These are phyloP conservation scores for Botrylloides violaceus DNA, from an alignment of 23 tunicate genomes.

Conservation along the genomic window DNA sequence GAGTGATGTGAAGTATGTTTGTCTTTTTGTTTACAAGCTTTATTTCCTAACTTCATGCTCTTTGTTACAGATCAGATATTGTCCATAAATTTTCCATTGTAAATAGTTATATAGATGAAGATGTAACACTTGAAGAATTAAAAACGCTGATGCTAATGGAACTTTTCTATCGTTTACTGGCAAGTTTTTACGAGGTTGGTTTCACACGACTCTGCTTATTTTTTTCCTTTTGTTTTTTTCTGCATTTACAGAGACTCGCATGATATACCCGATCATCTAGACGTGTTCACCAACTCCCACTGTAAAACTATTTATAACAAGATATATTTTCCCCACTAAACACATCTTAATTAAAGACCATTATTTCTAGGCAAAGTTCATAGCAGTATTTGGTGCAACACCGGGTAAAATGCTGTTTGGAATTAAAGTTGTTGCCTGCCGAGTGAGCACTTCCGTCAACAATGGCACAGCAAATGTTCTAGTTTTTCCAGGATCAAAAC, in stretches of 20 bases:
- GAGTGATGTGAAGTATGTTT: background rate
- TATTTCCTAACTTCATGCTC: background rate
- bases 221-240: too few relatives aligned
- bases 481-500: conserved; percentile 27
- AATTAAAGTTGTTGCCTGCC: conserved; percentile 28
- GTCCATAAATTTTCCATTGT: background rate
- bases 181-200: conserved; percentile 40
- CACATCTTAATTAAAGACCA: too few relatives aligned
- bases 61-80: background rate
- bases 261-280: too few relatives aligned
- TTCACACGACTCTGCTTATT: too few relatives aligned
- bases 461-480: conserved; percentile 1
- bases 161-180: conserved; percentile 23
- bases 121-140: conserved; percentile 22
- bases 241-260: too few relatives aligned
- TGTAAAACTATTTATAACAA: too few relatives aligned
- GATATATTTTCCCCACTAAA: too few relatives aligned
- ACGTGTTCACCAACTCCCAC: too few relatives aligned
- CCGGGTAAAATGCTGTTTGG: conserved; percentile 37
- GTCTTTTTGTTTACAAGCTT: background rate
- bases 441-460: background rate
- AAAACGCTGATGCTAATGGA: conserved; percentile 31
- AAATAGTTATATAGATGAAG: conserved; percentile 15
- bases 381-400: conserved; percentile 25
- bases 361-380: conserved; percentile 22